Evolutionary conservation across 2,888 invertebrate species (phyloP), one percentile per base, ranked within the genome.

Genomic region (Leptinotarsa haldemani): DNA sequence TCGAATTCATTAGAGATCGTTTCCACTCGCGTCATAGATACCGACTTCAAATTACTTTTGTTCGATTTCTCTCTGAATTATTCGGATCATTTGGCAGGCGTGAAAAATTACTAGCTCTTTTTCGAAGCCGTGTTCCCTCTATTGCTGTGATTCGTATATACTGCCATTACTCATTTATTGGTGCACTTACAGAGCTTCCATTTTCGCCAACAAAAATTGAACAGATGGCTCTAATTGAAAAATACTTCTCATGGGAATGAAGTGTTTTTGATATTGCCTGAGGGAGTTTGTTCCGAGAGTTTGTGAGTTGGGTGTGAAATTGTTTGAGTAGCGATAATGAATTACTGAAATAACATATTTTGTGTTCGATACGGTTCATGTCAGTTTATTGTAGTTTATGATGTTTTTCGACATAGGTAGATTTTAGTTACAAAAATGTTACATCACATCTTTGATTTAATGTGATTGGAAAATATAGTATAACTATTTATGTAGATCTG

Each of bases 51-150:
- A 68, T 63, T 50, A 68, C 63, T 72, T 20, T 72, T 68, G 64
- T 72, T 68, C 72, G 68, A 68, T 68, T 72, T 46, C 80, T 79
- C 82, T 78, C 80, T 80, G 79, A 81, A 82, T 82, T 81, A 82
- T 81, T 78, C 81, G 83, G 80, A 83, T 82, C 82, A 83, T 83
- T 83, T 83, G 81, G 79, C 80, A 81, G 74, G 74, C 78, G 80
- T 82, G 82, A 83, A 83, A 83, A 83, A 83, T 83, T 77, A 82
- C 81, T 80, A 81, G 81, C 79, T 80, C 78, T 79, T 74, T 78
- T 78, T 77, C 70, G 76, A 75, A 74, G 76, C 69, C 48, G 70
- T 77, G 71, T 77, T 74, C 74, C 78, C 76, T 53, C 56, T 22
- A 68, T 68, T 61, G 74, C 79, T 70, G 76, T 80, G 81, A 81